phyloP scores from a whole-genome alignment of 2,888 invertebrate species.

The Cecidostiba fungosa region DNA sequence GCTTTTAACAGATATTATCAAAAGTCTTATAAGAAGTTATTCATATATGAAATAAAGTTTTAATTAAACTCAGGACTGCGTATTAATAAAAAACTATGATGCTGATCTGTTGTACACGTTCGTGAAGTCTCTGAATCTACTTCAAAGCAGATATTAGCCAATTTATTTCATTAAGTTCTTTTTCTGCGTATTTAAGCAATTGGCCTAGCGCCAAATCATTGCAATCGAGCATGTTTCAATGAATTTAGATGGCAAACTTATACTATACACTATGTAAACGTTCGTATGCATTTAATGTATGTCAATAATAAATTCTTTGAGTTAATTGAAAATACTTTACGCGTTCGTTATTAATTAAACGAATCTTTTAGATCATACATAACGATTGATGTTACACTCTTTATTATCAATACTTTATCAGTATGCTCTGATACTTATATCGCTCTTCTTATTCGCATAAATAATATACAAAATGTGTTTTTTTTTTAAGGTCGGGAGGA shows the following conservation, averaged over 20 bases:
- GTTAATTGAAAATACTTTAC: no score
- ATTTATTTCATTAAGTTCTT: conserved; percentile 31
- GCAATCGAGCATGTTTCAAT: neutral
- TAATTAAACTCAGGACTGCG: neutral
- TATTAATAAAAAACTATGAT: conserved; percentile 12
- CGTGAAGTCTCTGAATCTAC: neutral
- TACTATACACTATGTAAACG: neutral
- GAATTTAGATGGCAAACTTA: neutral
- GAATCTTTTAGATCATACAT: no score
- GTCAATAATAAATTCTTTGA: no score
- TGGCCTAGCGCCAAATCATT: neutral
- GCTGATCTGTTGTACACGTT: neutral
- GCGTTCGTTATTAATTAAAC: no score
- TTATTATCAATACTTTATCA: neutral
- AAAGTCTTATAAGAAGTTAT: neutral
- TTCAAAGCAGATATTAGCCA: conserved; percentile 28
- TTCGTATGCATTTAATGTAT: neutral
- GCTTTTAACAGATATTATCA: no score
- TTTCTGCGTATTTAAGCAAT: conserved; percentile 16
- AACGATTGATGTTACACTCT: neutral
- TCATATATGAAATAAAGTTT: neutral
- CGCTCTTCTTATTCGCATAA: neutral
- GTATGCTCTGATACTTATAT: neutral
- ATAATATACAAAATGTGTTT: neutral
- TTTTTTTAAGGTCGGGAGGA: conserved; percentile 53